Evolutionary conservation across 2,113 vertebrate genomes (phyloP), one percentile per base, ranked within the genome.

Genomic region (Sander vitreus): DNA sequence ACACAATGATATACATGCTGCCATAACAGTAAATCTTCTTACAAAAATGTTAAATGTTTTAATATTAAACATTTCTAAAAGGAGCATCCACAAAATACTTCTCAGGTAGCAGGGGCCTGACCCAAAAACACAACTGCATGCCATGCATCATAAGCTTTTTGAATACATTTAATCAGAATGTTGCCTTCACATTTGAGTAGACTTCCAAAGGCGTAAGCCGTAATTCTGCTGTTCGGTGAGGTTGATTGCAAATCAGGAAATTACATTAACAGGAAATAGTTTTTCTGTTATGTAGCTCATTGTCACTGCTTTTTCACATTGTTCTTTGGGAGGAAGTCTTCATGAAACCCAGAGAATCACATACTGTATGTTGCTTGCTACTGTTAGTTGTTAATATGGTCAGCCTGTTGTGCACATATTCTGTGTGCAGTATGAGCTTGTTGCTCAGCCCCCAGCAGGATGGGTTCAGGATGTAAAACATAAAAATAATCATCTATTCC

Each of bases 241-340:
- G 67, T 64, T 77, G 23, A 72, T 50, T 79, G 48, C 59, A 76
- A 67, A 65, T 82, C 51, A 85, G 88, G 88, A 91, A 79, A 86
- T 85, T 72, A 33, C 78, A 70, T 51, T 30, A 78, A 48, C 78
- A 83, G 89, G 85, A 89, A 87, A 75, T 78, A 51, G 43, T 55
- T 47, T 80, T 76, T 87, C 25, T 59, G 9, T 19, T 69, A 58
- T 58, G 14, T 21, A 83, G 12, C 18, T 72, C 48, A 68, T 70
- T 75, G 64, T 76, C 25, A 54, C n/a, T 15, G 18, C 3, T 59
- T 48, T 77, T 58, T 54, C 11, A 16, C 36, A 80, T 89, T 88
- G 75, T 89, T 86, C 65, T 57, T 8, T 1, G 2, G 18, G 62
- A 68, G 80, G 76, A 90, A 80, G 79, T 81, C 12, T 18, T 51